Conservation (phyloP, 2,797 vertebrate species). For the Chloroceryle amazona region DNA sequence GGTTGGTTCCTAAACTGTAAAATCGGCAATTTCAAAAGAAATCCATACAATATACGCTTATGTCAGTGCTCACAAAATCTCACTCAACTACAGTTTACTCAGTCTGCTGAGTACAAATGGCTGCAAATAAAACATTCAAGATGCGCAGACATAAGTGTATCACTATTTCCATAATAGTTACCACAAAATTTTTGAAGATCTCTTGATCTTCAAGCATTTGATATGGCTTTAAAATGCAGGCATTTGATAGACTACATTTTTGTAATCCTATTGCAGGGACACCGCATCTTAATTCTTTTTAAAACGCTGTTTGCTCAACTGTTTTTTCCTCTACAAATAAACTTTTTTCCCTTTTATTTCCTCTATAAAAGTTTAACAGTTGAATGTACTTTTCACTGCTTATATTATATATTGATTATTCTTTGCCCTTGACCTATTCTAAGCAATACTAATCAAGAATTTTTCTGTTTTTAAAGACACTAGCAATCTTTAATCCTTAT, state of each 20-base stretch:
- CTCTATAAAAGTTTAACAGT: not conserved
- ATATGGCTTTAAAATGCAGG: not conserved
- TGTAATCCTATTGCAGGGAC: not conserved
- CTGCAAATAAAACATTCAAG: conserved; percentile 1
- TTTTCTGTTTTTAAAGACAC: not conserved
- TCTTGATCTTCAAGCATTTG: not conserved
- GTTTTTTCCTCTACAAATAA: not conserved
- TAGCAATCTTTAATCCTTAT: not conserved
- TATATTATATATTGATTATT: not conserved
- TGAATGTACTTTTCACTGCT: not conserved
- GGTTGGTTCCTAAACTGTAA: not conserved
- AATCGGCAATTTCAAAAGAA: not conserved
- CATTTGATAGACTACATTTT: not conserved
- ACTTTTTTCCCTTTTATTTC: not conserved
- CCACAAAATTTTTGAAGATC: not conserved
- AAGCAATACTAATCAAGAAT: not conserved
- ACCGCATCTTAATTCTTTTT: not conserved
- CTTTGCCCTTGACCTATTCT: not conserved
- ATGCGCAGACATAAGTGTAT: not conserved
- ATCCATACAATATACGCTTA: conserved; percentile 25
- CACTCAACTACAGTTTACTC: not conserved
- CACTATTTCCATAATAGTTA: not conserved
- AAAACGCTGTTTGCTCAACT: not conserved
- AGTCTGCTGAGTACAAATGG: conserved; percentile 1
- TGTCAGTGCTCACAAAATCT: not conserved